A percentile compares a stretch with the other conserved stretches of the same genome.
Conservation (phyloP, 1,140 invertebrate species). For the Lycorma delicatula region DNA sequence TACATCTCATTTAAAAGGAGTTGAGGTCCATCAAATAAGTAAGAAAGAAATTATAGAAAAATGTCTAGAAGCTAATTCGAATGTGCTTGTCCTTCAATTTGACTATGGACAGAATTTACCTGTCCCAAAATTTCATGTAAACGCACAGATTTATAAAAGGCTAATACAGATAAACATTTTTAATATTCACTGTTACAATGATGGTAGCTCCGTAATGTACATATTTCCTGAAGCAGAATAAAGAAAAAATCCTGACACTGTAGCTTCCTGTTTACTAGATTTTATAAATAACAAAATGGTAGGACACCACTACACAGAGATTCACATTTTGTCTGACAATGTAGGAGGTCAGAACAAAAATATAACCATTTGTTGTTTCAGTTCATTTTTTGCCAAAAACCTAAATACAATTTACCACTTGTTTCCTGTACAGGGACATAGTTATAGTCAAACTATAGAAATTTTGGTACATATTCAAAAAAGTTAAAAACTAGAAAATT, state of each 20-base stretch:
- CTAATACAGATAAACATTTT: conserved; percentile 14
- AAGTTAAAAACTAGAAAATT: neutral
- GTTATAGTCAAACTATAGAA: too few species aligned
- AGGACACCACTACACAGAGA: neutral
- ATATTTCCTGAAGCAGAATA: conserved; percentile 5
- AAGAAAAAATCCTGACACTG: conserved; percentile 9
- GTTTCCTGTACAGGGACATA: neutral
- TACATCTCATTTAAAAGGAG: conserved; percentile 4
- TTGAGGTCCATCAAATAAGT: neutral
- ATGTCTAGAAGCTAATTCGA: neutral
- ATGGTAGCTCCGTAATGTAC: conserved; percentile 7
- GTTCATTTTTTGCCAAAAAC: neutral
- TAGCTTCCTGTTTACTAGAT: neutral
- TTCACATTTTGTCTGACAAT: neutral
- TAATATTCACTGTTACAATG: conserved; percentile 16
- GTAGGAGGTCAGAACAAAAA: neutral
- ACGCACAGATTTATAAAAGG: conserved; percentile 16
- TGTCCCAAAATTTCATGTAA: conserved; percentile 16
- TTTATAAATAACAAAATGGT: neutral
- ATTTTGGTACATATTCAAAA: neutral
- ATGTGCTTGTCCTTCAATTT: conserved; percentile 15
- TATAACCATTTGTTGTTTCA: neutral
- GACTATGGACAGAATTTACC: conserved; percentile 20
- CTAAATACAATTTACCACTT: neutral
- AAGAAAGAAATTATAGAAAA: neutral